Base-by-base conservation (phyloP, 2,113 vertebrate genomes). In the Rhea americana region DNA sequence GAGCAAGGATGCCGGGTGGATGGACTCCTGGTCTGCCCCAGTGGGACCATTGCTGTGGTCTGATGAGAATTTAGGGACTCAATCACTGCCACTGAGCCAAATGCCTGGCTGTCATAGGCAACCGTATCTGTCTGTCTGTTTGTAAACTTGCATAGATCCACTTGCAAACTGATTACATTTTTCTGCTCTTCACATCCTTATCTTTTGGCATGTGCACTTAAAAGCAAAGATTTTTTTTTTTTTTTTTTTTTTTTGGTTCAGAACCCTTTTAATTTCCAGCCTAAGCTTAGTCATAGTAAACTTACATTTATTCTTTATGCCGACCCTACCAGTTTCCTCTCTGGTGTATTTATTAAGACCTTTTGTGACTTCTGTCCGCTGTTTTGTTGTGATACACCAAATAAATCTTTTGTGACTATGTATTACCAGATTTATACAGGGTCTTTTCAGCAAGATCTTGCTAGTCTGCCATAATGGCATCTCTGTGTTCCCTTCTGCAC, bases 381-480 rank as follows among this genome's bases (percentile, higher is more conserved):
- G 4, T 81, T 86, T 86, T 74, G 11, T 77, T 48, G 11, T 5
- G 1, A 50, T 74, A 26, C 39, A 32, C 5, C 37, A 77, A 48
- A 70, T 58, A 77, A 9, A 1, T 61, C 16, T 73, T 87, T 47
- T 63, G n/a, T 51, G 8, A 82, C 4, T 84, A 5, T 39, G 3
- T 68, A 56, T 43, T 89, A 72, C 58, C 20, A 71, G 51, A 75
- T 86, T 65, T 89, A 24, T 22, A n/a, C 45, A 3, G 17, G 3
- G 7, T 65, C 1, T 43, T 91, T 48, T 22, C 62, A 51, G 30
- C 7, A 56, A 70, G 43, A 37, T 73, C n/a, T 73, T 51, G 18
- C 8, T 87, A 62, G 58, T 68, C 37, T 0, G 0, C 43, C 71
- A 0, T 58, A 39, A 39, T 77, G 63, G 9, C 39, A 81, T 84